Percentiles rank a stretch among this genome's conserved stretches.
These are phyloP conservation scores for Bombus superbus DNA, from an alignment of 1,140 invertebrate genomes.

Conservation along the genomic window DNA sequence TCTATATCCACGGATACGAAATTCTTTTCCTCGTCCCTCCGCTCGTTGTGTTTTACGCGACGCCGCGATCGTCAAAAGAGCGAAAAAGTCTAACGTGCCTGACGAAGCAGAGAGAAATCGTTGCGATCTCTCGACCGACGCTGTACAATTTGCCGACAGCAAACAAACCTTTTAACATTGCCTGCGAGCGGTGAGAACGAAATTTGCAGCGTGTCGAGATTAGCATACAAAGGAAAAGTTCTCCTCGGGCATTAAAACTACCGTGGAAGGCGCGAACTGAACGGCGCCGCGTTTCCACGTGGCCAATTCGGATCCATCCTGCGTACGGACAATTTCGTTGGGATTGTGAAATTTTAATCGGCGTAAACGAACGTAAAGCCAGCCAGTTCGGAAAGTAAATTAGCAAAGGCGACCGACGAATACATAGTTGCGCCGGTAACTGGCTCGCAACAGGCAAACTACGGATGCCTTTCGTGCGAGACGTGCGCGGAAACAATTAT, in stretches of 20 bases:
- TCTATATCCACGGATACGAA: no score
- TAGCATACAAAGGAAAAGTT: constrained; percentile 14
- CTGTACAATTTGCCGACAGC: no score
- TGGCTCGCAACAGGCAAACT: neutral
- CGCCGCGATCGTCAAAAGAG: no score
- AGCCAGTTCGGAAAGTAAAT: constrained; percentile 41
- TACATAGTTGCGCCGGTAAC: neutral
- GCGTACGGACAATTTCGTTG: neutral
- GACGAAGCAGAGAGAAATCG: no score
- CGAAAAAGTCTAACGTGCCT: no score
- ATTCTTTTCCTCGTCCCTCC: no score
- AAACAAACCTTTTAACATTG: neutral
- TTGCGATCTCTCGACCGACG: no score
- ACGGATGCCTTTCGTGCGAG: constrained; percentile 17
- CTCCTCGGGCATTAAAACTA: no score
- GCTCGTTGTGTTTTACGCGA: no score
- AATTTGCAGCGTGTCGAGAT: neutral
- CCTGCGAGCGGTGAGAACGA: neutral
- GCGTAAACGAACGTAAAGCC: neutral
- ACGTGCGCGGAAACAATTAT: constrained; percentile 56
- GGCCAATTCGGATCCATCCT: neutral
- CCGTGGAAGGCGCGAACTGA: neutral
- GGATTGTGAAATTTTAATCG: constrained; percentile 32
- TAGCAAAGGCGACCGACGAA: constrained; percentile 9
- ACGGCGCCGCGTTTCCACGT: neutral